Conservation (phyloP, 1,140 invertebrate genomes). For the Scaptodrosophila lebanonensis region DNA sequence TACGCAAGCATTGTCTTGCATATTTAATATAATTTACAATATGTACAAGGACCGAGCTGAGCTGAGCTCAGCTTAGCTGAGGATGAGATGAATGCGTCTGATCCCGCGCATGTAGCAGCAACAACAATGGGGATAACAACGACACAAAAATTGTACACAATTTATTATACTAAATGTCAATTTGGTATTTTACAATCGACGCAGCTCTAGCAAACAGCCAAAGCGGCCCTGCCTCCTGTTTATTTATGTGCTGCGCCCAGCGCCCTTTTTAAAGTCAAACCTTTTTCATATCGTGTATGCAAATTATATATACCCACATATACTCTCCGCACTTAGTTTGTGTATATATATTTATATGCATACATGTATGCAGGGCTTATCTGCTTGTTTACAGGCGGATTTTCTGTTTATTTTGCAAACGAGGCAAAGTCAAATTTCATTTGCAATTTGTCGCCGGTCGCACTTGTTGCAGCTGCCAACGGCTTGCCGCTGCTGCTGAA, state of each 20-base stretch:
- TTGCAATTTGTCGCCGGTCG: conserved; percentile 32
- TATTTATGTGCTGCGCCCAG: neutral
- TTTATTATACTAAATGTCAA: conserved; percentile 73
- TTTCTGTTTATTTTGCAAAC: conserved; percentile 58
- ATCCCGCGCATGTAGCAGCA: conserved; percentile 1
- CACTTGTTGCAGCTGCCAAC: neutral
- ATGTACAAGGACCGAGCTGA: conserved; percentile 18
- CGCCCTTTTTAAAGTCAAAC: neutral
- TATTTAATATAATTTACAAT: conserved; percentile 71
- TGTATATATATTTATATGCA: conserved; percentile 1
- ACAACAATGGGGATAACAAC: conserved; percentile 26
- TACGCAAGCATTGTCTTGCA: conserved; percentile 69
- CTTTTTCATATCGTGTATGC: conserved; percentile 39
- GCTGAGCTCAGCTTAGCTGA: conserved; percentile 32
- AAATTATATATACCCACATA: no score
- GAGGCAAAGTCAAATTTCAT: conserved; percentile 50
- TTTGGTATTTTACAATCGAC: conserved; percentile 61
- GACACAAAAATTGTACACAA: conserved; percentile 44
- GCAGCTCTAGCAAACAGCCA: conserved; percentile 43
- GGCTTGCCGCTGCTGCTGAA: conserved; percentile 53
- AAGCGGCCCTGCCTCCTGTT: conserved; percentile 15
- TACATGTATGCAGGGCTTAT: conserved; percentile 44
- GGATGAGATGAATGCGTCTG: conserved; percentile 10
- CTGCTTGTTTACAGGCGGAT: conserved; percentile 58
- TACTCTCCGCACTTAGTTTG: no score